Conservation (phyloP, 2,113 vertebrate species). For the Rattus rattus region DNA sequence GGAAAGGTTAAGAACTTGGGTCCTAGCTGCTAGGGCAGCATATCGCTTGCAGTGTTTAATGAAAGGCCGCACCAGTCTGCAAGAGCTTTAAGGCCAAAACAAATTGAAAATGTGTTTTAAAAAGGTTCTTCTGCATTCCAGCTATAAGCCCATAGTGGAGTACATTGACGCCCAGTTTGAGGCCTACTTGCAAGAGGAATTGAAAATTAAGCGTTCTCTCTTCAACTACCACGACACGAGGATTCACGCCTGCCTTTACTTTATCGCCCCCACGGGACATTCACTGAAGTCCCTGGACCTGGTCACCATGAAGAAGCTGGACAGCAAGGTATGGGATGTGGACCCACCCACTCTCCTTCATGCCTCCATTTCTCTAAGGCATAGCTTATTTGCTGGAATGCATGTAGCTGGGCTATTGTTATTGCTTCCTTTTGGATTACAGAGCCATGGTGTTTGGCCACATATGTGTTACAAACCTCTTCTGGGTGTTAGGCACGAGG, state of each 20-base stretch:
- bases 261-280: slow-evolving; percentile 90
- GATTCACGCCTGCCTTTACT: slow-evolving; percentile 90
- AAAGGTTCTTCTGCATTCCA: slow-evolving; percentile 66
- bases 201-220: slow-evolving; percentile 90
- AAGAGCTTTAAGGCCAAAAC: not conserved
- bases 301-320: slow-evolving; percentile 92
- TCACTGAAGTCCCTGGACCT: slow-evolving; percentile 90
- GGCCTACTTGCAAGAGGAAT: slow-evolving; percentile 90
- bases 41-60: rapidly evolving
- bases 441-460: not conserved
- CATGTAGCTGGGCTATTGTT: not conserved
- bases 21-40: not conserved
- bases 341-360: too few relatives aligned
- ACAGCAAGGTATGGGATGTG: slow-evolving; percentile 88
- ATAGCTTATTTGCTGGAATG: not conserved
- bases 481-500: not conserved
- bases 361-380: not conserved
- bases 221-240: slow-evolving; percentile 91
- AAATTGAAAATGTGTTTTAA: not conserved
- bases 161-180: slow-evolving; percentile 91
- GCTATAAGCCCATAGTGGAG: slow-evolving; percentile 91
- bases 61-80: not conserved
- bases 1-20: not conserved
- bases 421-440: not conserved
- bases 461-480: slow-evolving; percentile 1